Percentiles rank a stretch among this genome's conserved stretches.
Conservation (phyloP, 2,888 invertebrate species). For the Marasmarcha lunaedactyla region DNA sequence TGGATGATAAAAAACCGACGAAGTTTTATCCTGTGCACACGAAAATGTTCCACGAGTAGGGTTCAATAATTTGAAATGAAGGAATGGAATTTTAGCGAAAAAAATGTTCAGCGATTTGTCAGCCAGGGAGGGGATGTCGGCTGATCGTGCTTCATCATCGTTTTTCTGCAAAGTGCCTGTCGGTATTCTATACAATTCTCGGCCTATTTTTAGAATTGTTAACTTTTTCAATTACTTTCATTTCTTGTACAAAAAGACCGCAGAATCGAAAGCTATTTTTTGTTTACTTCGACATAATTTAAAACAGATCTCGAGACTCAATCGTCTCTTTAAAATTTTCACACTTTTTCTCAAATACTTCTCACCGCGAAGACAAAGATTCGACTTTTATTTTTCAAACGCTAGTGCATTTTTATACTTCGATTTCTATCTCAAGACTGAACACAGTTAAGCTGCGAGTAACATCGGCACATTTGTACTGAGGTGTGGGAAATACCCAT, state of each 20-base stretch:
- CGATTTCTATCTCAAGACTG: slow-evolving; percentile 23
- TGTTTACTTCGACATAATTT: no score
- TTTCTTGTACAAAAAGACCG: no score
- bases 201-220: neutral
- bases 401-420: neutral
- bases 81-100: slow-evolving; percentile 51
- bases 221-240: no score
- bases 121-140: slow-evolving; percentile 40
- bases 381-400: no score
- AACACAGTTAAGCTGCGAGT: slow-evolving; percentile 30
- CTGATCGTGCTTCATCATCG: slow-evolving; percentile 59
- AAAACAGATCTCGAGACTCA: no score
- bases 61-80: slow-evolving; percentile 53
- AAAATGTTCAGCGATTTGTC: slow-evolving; percentile 57
- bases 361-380: no score
- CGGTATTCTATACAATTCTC: slow-evolving; percentile 16
- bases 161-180: slow-evolving; percentile 48
- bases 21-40: no score
- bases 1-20: no score
- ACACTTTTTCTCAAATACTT: no score
- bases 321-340: no score
- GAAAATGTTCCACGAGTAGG: slow-evolving; percentile 18
- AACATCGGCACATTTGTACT: slow-evolving; percentile 21
- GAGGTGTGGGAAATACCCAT: slow-evolving; percentile 53
- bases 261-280: no score